phyloP scores from a whole-genome alignment of 2,888 invertebrate genomes.

The Tiliacea citrago region DNA sequence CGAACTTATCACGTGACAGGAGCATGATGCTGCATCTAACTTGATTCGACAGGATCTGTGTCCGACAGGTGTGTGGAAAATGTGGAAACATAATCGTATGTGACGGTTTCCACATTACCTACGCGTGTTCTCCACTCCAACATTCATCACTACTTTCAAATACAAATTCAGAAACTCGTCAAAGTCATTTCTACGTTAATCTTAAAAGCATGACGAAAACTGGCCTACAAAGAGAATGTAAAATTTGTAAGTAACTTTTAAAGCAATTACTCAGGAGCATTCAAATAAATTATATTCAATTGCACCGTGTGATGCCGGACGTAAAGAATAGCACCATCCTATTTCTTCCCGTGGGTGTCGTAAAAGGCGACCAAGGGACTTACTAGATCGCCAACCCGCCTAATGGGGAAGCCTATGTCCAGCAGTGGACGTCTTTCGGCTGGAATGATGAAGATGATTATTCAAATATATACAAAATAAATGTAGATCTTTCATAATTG shows the following conservation, averaged over 20 bases:
- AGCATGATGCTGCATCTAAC: background rate
- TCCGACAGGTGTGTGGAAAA: background rate
- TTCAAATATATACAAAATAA: too few relatives aligned
- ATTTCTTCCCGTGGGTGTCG: too few relatives aligned
- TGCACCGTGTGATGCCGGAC: too few relatives aligned
- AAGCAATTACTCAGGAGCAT: conserved; percentile 61
- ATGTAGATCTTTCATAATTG: too few relatives aligned
- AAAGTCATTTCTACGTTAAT: conserved; percentile 22
- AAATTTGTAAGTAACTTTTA: conserved; percentile 44
- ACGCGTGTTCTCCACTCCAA: background rate
- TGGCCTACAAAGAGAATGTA: too few relatives aligned
- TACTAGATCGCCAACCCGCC: too few relatives aligned
- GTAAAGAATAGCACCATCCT: too few relatives aligned
- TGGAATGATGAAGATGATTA: too few relatives aligned
- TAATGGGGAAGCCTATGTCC: too few relatives aligned
- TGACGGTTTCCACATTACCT: background rate
- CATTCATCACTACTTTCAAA: conserved; percentile 1
- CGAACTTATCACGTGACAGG: background rate
- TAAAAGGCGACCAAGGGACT: too few relatives aligned
- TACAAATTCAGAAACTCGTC: conserved; percentile 15
- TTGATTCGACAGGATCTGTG: conserved; percentile 6
- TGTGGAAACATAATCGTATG: background rate
- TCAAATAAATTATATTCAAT: too few relatives aligned
- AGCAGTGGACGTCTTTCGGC: too few relatives aligned
- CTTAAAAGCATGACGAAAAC: conserved; percentile 27